A percentile compares a stretch with the other conserved stretches of the same genome.
phyloP scores from a whole-genome alignment of 2,888 invertebrate species.

The Xylophagus ater region DNA sequence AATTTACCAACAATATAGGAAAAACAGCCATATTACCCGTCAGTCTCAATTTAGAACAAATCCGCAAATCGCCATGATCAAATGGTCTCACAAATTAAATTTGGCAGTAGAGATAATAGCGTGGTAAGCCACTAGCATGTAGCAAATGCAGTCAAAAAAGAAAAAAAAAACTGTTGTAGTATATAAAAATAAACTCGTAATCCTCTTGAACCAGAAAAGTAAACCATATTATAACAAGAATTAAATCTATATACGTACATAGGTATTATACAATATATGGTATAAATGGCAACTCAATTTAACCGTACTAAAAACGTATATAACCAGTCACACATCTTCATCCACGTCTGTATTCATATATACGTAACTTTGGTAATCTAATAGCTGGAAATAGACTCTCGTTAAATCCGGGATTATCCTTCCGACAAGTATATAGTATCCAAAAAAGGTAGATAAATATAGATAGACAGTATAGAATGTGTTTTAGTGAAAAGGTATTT shows the following conservation, averaged over 20 bases:
- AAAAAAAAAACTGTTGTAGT: neutral
- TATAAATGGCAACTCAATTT: neutral
- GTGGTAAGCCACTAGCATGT: constrained; percentile 10
- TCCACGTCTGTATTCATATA: constrained; percentile 8
- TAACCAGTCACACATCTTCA: neutral
- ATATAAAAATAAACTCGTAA: neutral
- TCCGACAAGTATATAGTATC: constrained; percentile 14
- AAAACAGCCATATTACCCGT: constrained; percentile 5
- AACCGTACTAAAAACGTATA: constrained; percentile 5
- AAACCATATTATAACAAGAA: neutral
- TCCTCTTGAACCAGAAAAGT: constrained; percentile 3
- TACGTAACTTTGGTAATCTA: constrained; percentile 15
- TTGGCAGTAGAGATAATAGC: constrained; percentile 13
- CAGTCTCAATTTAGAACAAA: constrained; percentile 7
- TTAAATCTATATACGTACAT: neutral
- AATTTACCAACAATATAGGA: no score
- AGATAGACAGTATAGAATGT: no score
- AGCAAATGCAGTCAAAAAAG: no score
- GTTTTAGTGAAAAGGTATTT: no score
- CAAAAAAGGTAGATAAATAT: no score
- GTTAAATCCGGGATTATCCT: constrained; percentile 16
- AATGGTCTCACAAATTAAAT: constrained; percentile 14
- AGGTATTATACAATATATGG: neutral
- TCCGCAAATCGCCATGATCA: constrained; percentile 12
- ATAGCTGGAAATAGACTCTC: constrained; percentile 15